Percentiles rank a stretch among this genome's conserved stretches.
Evolutionary conservation across 2,797 vertebrate genomes (phyloP).

Genomic region (Propithecus deckenii): DNA sequence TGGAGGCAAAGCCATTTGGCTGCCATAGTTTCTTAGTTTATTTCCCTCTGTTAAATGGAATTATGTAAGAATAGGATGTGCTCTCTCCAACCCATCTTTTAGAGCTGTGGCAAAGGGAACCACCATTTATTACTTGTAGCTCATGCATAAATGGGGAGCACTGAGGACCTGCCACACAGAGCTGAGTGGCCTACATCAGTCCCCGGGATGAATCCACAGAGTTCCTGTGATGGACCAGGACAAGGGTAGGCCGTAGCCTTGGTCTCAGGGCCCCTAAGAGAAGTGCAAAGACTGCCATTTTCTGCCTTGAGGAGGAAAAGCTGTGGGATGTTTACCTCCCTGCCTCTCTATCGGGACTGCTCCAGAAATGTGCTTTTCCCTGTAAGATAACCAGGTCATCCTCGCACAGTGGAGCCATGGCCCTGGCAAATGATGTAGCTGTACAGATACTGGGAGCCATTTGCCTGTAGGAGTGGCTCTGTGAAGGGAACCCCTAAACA

Average conservation of each 20-base stretch:
- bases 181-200: not conserved
- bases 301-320: not conserved
- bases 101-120: not conserved
- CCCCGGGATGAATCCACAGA: not conserved
- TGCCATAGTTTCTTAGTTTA: not conserved
- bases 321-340: not conserved
- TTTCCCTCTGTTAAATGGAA: not conserved
- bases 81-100: not conserved
- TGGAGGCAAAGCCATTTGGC: not conserved
- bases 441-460: not conserved
- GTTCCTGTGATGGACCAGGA: not conserved
- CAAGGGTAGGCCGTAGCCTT: not conserved
- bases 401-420: not conserved
- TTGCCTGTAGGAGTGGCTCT: not conserved
- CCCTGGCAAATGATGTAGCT: not conserved
- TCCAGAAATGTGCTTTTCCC: not conserved
- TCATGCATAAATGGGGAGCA: not conserved
- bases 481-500: not conserved
- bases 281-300: not conserved
- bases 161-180: not conserved
- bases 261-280: not conserved
- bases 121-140: not conserved
- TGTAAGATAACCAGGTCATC: not conserved
- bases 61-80: not conserved
- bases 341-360: not conserved